Conservation (phyloP, 2,113 vertebrate species). For the Triplophysa siluroides region DNA sequence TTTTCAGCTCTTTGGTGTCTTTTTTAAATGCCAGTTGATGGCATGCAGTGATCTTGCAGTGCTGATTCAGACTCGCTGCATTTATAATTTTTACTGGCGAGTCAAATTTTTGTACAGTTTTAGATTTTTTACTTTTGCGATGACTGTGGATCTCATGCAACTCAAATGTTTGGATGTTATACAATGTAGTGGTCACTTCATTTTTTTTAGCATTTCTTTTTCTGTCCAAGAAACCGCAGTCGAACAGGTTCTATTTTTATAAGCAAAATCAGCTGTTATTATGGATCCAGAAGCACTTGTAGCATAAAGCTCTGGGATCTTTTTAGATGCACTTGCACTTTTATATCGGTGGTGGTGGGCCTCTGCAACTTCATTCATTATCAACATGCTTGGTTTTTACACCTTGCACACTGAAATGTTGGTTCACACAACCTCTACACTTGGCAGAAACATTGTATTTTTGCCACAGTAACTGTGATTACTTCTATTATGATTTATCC, state of each 20-base stretch:
- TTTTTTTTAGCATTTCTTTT: slow-evolving; percentile 2
- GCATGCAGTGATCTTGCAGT: slow-evolving; percentile 16
- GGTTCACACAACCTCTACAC: too few species aligned
- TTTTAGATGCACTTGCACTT: slow-evolving; percentile 74
- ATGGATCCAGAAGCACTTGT: slow-evolving; percentile 57
- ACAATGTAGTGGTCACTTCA: slow-evolving; percentile 7
- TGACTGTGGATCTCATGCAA: slow-evolving; percentile 7
- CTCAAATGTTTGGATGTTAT: background rate
- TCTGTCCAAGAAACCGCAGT: background rate
- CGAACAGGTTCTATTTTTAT: background rate
- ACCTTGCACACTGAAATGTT: background rate
- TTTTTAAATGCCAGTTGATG: slow-evolving; percentile 12
- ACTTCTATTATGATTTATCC: background rate
- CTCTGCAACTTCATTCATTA: slow-evolving; percentile 6
- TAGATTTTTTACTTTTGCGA: slow-evolving; percentile 14
- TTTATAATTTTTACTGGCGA: slow-evolving; percentile 3
- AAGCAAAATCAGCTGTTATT: background rate
- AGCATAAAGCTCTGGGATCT: slow-evolving; percentile 45
- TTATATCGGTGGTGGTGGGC: slow-evolving; percentile 52
- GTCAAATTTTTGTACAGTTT: background rate
- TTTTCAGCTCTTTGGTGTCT: background rate
- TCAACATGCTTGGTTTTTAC: slow-evolving; percentile 14
- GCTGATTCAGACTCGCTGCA: slow-evolving; percentile 14
- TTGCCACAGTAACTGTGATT: background rate
- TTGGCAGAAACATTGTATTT: background rate